Conservation (phyloP, 2,797 vertebrate genomes). For the Phoxinus dragarum region DNA sequence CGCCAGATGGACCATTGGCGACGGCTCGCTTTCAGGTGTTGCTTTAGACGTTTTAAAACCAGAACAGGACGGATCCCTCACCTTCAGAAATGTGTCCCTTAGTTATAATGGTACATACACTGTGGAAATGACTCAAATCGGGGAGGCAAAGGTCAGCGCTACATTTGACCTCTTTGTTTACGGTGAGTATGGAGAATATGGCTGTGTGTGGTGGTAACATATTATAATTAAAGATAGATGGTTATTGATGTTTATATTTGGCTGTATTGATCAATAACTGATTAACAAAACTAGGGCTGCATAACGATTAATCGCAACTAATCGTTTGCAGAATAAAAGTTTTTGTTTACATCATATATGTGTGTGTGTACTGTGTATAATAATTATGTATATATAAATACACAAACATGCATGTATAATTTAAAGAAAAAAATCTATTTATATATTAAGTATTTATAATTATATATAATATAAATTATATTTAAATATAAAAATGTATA, state of each 20-base stretch:
- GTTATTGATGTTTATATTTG: background rate
- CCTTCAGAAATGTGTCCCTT: constrained; percentile 64
- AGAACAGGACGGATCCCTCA: constrained; percentile 69
- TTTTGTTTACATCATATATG: no score
- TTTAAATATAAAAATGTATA: no score
- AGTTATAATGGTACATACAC: constrained; percentile 65
- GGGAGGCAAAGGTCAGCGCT: constrained; percentile 2
- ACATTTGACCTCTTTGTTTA: constrained; percentile 67
- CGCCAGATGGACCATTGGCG: constrained; percentile 67
- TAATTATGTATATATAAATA: no score
- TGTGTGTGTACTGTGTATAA: no score
- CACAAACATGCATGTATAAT: no score
- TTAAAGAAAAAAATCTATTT: no score
- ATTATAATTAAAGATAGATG: no score
- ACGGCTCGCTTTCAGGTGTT: constrained; percentile 42
- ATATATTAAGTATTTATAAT: no score
- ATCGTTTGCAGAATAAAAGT: no score
- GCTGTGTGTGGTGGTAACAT: background rate
- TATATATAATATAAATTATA: no score
- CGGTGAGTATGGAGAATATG: constrained; percentile 68
- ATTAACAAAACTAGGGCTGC: background rate
- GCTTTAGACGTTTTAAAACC: constrained; percentile 56
- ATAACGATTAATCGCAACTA: no score
- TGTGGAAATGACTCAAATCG: constrained; percentile 56
- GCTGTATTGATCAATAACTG: background rate